Evolutionary conservation across 37 sponge, comb jelly and placozoan genomes (phyloP).

Genomic region (Dysidea cf. avara): DNA sequence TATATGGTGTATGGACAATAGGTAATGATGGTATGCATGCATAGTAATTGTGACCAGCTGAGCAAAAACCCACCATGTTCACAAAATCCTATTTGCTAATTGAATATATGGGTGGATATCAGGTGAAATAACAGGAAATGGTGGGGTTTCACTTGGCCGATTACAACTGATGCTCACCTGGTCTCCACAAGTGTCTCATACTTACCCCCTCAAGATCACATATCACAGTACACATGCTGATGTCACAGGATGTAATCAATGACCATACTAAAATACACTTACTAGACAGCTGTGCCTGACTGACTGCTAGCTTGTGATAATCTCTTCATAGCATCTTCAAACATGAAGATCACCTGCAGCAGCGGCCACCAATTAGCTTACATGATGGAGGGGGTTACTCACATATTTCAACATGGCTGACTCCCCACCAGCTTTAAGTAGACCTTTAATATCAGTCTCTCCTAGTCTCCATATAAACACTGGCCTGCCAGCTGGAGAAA

Average conservation of each 20-base stretch:
- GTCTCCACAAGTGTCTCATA: constrained; percentile 45
- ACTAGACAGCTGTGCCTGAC: constrained; percentile 6
- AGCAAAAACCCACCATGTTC: no score
- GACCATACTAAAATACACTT: neutral
- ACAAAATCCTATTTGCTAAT: no score
- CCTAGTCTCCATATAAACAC: constrained; percentile 42
- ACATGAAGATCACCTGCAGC: constrained; percentile 4
- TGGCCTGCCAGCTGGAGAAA: constrained; percentile 24
- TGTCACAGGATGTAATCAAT: neutral
- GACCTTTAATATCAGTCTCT: constrained; percentile 41
- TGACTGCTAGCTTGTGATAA: neutral
- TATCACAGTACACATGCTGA: constrained; percentile 36
- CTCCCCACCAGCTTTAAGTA: constrained; percentile 37
- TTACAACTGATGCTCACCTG: constrained; percentile 22
- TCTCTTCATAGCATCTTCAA: constrained; percentile 16
- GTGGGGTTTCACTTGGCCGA: no score
- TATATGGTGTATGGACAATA: no score
- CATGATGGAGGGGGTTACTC: neutral
- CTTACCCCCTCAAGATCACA: constrained; percentile 51
- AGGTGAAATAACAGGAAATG: no score
- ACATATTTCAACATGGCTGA: constrained; percentile 35
- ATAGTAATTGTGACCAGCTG: no score
- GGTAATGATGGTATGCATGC: no score
- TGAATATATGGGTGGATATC: no score
- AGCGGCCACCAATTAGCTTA: neutral